Evolutionary conservation across 2,113 vertebrate species (phyloP), one percentile per base, ranked within the genome.

Genomic region (Chionomys nivalis): DNA sequence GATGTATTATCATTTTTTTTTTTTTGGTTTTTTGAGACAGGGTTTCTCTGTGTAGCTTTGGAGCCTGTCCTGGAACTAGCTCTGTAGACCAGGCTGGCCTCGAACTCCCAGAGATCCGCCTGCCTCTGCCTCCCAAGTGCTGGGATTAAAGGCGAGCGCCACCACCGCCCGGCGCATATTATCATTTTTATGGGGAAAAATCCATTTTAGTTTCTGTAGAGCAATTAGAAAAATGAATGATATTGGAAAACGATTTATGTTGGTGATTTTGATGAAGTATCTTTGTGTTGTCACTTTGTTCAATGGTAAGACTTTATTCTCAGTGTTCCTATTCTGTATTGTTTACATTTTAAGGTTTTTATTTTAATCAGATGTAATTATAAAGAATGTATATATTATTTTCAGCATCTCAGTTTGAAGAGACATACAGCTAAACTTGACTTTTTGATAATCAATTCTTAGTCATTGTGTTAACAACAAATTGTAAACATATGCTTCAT

Each of bases 301-400:
- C 91, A 89, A 61, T 39, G 58, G 58, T 94, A 85, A 97, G 93
- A 95, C 31, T 93, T 92, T 87, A 91, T 96, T 97, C 94, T 97
- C 96, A 94, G 78, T 96, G 91, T 97, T 97, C 86, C 77, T 79
- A 39, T 76, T 97, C 93, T 94, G 65, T 65, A 73, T 94, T 96
- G 96, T 97, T 97, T 97, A 97, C 97, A 97, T 94, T 93, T 92
- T 70, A 8, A 72, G 63, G n/a, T 87, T 89, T 91, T 93, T 94
- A 79, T 87, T 81, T 90, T 96, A 94, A 82, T 97, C 92, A 95
- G 77, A 73, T 68, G 68, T 23, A 70, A 49, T 86, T 96, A 31
- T 94, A 89, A 93, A 90, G 89, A 96, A 93, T 89, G 65, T 91
- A 77, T 87, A 93, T 94, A 95, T 92, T 92, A 68, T 96, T 92